Evolutionary conservation across 2,888 invertebrate genomes (phyloP).

Genomic region (Chesias legatella): DNA sequence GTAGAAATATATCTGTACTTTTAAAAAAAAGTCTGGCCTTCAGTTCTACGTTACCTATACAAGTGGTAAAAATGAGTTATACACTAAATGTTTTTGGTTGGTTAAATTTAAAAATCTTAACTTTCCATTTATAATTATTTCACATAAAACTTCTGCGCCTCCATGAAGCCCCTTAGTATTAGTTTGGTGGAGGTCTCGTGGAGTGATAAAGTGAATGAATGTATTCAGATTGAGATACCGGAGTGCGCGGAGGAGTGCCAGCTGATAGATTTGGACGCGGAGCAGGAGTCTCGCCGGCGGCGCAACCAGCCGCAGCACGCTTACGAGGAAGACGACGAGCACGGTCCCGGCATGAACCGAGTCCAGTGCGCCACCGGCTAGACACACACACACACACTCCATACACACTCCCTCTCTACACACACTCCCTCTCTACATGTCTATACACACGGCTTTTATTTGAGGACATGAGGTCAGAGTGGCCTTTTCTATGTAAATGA

Average conservation of each 20-base stretch:
- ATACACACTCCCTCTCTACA: background rate
- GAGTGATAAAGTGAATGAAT: background rate
- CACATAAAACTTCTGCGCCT: too few relatives aligned
- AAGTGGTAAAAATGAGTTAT: too few relatives aligned
- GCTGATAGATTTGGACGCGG: conserved; percentile 88
- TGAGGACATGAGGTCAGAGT: too few relatives aligned
- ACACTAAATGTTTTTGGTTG: too few relatives aligned
- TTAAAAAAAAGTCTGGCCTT: too few relatives aligned
- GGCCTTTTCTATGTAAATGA: too few relatives aligned
- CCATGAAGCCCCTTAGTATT: too few relatives aligned
- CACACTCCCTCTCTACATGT: background rate
- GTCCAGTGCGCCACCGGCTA: conserved; percentile 91
- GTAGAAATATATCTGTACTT: too few relatives aligned
- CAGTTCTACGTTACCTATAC: too few relatives aligned
- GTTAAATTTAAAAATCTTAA: too few relatives aligned
- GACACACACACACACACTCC: conserved; percentile 27
- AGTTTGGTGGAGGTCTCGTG: background rate
- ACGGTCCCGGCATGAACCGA: conserved; percentile 82
- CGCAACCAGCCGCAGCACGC: conserved; percentile 81
- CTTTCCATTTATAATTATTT: too few relatives aligned
- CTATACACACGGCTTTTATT: background rate
- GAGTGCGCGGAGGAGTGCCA: conserved; percentile 88
- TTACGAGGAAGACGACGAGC: conserved; percentile 88
- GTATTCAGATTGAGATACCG: conserved; percentile 80
- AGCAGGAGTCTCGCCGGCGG: conserved; percentile 84